Evolutionary conservation across 1,140 invertebrate species (phyloP), one percentile per base, ranked within the genome.

Genomic region (Hylaeus anthracinus): DNA sequence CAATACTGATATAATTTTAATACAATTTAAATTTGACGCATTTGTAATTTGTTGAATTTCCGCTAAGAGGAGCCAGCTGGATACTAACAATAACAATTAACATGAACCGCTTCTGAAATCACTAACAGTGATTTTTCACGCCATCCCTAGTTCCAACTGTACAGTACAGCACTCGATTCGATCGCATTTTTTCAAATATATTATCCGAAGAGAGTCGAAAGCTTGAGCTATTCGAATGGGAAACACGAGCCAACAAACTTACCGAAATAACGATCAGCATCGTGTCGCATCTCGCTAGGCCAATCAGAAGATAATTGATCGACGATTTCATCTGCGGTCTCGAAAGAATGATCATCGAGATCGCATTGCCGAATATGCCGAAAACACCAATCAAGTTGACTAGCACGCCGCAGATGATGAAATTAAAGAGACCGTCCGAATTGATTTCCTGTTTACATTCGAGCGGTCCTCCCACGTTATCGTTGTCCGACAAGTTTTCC

Each of bases 241-340:
- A 1, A 73, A 43, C 26, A 26, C 26, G 10, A n/a, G 3, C 1
- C 67, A 63, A 71, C 58, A 37, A 56, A 83, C 90, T 93, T 83
- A 94, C 93, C 43, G 98, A 97, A 12, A 97, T 97, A 66, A 98
- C 94, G 66, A 99, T 97, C 72, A 99, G 95, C 67, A 98, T 94
- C 1, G 97, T 97, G 94, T 99, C 98, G 93, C 97, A 98, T 87
- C 97, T 95, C 1, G 98, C 98, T 53, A 99, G 94, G 1, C 98
- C 98, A 60, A 97, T 97, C 5, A 99, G 95, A 78, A 98, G 95
- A 89, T 98, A 98, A 93, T 99, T 99, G 85, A 99, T 98, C 84
- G 98, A 98, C 9, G 97, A 98, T 85, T 96, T 95, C 98, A 99
- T 99, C 89, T 98, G 97, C 0, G 97, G 98, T 55, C 98, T 95